Conservation (phyloP, 2,888 invertebrate species). For the Drosophila fungiperda region DNA sequence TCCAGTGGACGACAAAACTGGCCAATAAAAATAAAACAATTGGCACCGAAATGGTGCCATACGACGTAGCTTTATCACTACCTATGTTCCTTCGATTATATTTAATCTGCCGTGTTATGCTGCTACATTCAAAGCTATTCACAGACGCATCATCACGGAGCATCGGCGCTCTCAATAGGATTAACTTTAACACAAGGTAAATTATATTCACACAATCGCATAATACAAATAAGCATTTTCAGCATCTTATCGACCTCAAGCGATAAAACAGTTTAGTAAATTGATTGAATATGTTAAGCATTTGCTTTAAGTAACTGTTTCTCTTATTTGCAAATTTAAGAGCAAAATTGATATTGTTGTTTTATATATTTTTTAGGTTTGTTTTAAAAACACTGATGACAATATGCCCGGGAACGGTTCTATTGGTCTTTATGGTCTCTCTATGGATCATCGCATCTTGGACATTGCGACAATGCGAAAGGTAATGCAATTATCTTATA, state of each 20-base stretch:
- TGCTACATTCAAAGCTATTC: slow-evolving; percentile 99
- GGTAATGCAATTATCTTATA: slow-evolving; percentile 88
- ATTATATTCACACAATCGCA: slow-evolving; percentile 80
- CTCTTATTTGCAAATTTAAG: not conserved
- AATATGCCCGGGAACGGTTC: slow-evolving; percentile 98
- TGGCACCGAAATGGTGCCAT: slow-evolving; percentile 91
- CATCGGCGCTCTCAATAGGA: slow-evolving; percentile 98
- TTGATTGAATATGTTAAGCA: not conserved
- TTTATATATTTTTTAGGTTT: slow-evolving; percentile 87
- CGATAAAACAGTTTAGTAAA: not conserved
- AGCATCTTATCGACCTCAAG: not conserved
- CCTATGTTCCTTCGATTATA: slow-evolving; percentile 99
- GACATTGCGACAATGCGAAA: slow-evolving; percentile 99
- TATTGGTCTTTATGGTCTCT: slow-evolving; percentile 99
- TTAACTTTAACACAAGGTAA: slow-evolving; percentile 98
- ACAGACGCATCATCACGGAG: slow-evolving; percentile 99
- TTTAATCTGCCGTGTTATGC: slow-evolving; percentile 99
- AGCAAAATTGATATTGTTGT: not conserved
- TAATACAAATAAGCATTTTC: not conserved
- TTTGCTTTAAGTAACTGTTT: not conserved
- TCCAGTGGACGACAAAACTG: slow-evolving; percentile 98
- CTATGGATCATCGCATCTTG: slow-evolving; percentile 99
- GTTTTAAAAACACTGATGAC: slow-evolving; percentile 99
- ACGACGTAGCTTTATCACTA: slow-evolving; percentile 98
- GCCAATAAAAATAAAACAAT: slow-evolving; percentile 93